These are phyloP conservation scores for Mystacides longicornis DNA, from an alignment of 2,888 invertebrate genomes.

Conservation along the genomic window DNA sequence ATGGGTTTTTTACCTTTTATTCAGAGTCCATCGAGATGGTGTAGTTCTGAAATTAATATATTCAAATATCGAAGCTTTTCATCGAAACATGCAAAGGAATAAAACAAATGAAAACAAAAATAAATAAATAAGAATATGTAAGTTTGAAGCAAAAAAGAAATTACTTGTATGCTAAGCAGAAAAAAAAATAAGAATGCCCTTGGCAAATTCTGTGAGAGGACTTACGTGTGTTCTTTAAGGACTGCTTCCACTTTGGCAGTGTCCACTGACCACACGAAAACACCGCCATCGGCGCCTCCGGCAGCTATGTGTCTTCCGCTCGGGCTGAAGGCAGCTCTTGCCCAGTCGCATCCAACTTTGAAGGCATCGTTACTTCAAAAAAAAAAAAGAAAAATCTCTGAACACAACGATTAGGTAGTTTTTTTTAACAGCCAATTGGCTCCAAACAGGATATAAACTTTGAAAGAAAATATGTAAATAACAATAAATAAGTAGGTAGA, in stretches of 20 bases:
- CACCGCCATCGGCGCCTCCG: slow-evolving; percentile 85
- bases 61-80: background rate
- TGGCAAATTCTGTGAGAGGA: slow-evolving; percentile 33
- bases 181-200: background rate
- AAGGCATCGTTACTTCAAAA: slow-evolving; percentile 83
- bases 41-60: background rate
- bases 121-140: slow-evolving; percentile 1
- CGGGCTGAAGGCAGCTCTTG: slow-evolving; percentile 86
- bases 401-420: no score
- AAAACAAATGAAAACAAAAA: background rate
- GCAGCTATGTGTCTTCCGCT: slow-evolving; percentile 83
- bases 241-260: slow-evolving; percentile 68
- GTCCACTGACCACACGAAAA: slow-evolving; percentile 85
- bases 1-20: background rate
- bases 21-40: slow-evolving; percentile 1
- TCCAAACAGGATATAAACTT: no score
- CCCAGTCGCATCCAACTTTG: slow-evolving; percentile 92
- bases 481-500: no score
- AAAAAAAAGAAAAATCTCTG: no score
- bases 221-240: slow-evolving; percentile 77
- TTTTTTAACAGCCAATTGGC: no score
- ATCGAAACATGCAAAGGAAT: background rate
- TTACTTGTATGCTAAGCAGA: background rate
- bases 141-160: slow-evolving; percentile 15
- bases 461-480: no score